Evolutionary conservation across 2,797 vertebrate species (phyloP).

Genomic region (Gastrophryne carolinensis): DNA sequence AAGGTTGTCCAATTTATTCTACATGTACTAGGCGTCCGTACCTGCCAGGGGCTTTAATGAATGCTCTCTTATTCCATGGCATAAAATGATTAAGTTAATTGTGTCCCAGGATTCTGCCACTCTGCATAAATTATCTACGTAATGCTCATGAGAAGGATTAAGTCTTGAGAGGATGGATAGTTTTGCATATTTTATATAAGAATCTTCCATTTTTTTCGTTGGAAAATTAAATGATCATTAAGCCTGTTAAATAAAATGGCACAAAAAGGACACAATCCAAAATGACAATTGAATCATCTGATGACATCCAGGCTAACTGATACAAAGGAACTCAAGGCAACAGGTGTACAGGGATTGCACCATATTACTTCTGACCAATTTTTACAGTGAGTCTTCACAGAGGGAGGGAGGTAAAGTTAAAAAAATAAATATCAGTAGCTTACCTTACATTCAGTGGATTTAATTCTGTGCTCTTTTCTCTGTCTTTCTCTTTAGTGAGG

Average conservation of each 20-base stretch:
- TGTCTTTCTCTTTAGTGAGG: too few relatives aligned
- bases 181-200: constrained; percentile 50
- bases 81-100: constrained; percentile 54
- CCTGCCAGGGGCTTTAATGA: constrained; percentile 49
- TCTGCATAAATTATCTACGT: constrained; percentile 52
- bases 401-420: too few relatives aligned
- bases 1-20: constrained; percentile 45
- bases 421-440: too few relatives aligned
- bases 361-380: not conserved
- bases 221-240: constrained; percentile 44
- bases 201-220: constrained; percentile 34
- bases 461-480: too few relatives aligned
- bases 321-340: constrained; percentile 20
- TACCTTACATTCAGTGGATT: too few relatives aligned
- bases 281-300: constrained; percentile 38
- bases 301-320: constrained; percentile 20
- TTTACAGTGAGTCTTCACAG: too few relatives aligned
- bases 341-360: not conserved
- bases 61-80: constrained; percentile 49
- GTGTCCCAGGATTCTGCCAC: constrained; percentile 52
- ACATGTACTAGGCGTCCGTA: constrained; percentile 37
- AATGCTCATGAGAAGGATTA: constrained; percentile 52
- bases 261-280: constrained; percentile 15
- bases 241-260: constrained; percentile 20
- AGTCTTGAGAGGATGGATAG: constrained; percentile 50